Evolutionary conservation across 2,888 invertebrate genomes (phyloP).

Genomic region (Linnaemya tessellans): DNA sequence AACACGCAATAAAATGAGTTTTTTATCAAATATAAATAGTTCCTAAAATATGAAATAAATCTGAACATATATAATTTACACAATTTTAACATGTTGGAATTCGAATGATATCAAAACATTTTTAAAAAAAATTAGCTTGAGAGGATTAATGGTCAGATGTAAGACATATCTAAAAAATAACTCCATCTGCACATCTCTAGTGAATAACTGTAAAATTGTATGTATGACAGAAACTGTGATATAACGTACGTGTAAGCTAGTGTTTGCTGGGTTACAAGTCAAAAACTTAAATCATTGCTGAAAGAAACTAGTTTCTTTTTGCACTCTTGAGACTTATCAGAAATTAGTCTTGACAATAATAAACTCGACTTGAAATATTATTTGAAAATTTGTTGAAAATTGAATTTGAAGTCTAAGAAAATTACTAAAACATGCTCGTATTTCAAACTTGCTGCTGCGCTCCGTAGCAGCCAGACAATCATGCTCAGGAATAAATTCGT

Average conservation of each 20-base stretch:
- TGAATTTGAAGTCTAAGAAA: conserved; percentile 56
- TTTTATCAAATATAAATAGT: no score
- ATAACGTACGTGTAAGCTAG: not conserved
- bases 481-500: conserved; percentile 7
- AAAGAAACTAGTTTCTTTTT: conserved; percentile 50
- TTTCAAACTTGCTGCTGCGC: conserved; percentile 18
- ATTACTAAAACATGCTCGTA: conserved; percentile 49
- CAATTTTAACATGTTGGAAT: no score
- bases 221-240: not conserved
- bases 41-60: not conserved
- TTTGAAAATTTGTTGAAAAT: conserved; percentile 49
- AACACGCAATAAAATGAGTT: no score
- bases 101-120: no score
- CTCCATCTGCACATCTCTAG: no score
- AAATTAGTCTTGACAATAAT: conserved; percentile 71
- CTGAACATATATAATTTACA: no score
- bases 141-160: no score
- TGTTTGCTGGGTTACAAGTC: conserved; percentile 7
- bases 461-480: not conserved
- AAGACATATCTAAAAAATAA: no score
- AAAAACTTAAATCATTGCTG: not conserved
- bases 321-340: conserved; percentile 61
- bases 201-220: no score
- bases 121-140: no score
- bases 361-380: conserved; percentile 40